Evolutionary conservation across 2,113 vertebrate genomes (phyloP).

Genomic region (Zosterops lateralis): DNA sequence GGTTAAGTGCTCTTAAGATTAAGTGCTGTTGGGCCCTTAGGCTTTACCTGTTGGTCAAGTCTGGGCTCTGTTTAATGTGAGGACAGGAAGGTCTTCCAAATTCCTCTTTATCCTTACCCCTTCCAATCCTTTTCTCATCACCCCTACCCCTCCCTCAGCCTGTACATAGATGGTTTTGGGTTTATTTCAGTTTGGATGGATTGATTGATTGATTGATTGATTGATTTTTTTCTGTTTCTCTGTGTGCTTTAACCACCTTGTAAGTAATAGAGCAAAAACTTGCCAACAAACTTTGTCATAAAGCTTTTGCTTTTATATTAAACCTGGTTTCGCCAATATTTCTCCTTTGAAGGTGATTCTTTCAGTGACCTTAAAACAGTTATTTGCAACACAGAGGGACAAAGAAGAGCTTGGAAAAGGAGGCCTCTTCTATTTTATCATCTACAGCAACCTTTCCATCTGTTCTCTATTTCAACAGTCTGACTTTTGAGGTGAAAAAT

Average conservation of each 20-base stretch:
- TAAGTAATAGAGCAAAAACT: neutral
- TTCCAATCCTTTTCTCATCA: neutral
- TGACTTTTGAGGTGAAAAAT: neutral
- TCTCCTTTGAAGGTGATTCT: neutral
- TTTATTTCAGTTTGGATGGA: neutral
- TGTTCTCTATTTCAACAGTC: neutral
- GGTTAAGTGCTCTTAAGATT: neutral
- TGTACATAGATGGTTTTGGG: neutral
- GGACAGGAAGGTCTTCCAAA: accelerated
- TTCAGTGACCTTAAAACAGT: neutral
- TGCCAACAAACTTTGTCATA: neutral
- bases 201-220: neutral
- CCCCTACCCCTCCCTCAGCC: neutral
- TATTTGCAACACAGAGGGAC: neutral
- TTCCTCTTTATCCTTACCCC: neutral
- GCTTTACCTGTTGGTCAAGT: neutral
- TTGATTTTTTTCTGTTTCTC: neutral
- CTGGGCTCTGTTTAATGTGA: accelerated
- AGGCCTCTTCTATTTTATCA: neutral
- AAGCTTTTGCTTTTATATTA: neutral
- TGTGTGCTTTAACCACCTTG: neutral
- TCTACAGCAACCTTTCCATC: neutral
- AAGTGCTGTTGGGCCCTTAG: neutral
- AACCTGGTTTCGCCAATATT: neutral
- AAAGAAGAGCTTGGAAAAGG: neutral